Base-by-base conservation (phyloP, 2,888 invertebrate genomes). In the Rhagonycha lutea region DNA sequence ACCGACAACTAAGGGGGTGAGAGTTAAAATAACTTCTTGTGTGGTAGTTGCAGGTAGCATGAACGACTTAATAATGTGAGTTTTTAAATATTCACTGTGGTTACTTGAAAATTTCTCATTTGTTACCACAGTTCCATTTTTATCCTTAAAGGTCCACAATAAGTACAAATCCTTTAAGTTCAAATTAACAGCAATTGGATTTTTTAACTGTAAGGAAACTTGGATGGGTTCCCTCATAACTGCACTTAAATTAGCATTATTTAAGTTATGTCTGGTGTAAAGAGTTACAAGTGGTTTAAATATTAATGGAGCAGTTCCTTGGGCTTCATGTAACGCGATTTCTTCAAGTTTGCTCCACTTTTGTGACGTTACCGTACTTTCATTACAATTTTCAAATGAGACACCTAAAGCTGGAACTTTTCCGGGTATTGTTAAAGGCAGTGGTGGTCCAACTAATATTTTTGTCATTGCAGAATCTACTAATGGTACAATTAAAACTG, bases 191-290 rank as follows among this genome's bases (percentile, higher is more conserved):
- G 94, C 92, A 70, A 96, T 87, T 0, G 94, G 94, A 88, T 96
- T 96, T 80, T 91, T 90, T 79, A 98, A 89, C 71, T 92, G 91
- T 26, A 97, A 89, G 61, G 93, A 92, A 72, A 97, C 90, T 86
- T 94, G 93, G 72, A 97, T 92, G 0, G 95, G 94, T 86, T 98
- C 97, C 86, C 94, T 93, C 81, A 95, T 91, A 68, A 95, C 92
- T 10, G 93, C 93, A 23, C 93, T 88, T 2, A 96, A 94, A 83
- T 91, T 91, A 69, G 89, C 88, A 68, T 88, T 89, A 80, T 92
- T 92, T 78, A 94, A 92, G 74, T 92, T 92, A 74, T 89, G 89
- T 79, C 91, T 90, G 0, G 92, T 93, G 84, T 94, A 94, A 71
- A 96, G 89, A 79, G 94, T 93, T 28, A 94, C 89, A 1, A 93